Conservation (phyloP, 1,140 invertebrate species). For the Drosophila funebris region DNA sequence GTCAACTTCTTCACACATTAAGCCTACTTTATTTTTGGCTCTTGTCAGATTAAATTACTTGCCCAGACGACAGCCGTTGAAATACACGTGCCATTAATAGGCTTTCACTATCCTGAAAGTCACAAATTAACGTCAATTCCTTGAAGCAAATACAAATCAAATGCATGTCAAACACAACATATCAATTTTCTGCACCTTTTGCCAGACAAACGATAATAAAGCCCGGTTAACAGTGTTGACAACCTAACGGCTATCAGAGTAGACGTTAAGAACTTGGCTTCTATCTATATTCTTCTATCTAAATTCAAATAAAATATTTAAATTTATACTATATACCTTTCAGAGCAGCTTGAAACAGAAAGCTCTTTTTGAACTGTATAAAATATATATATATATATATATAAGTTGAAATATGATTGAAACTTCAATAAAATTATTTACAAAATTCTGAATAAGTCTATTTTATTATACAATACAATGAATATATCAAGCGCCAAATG, state of each 20-base stretch:
- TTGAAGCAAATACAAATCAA: slow-evolving; percentile 49
- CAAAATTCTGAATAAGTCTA: too few species aligned
- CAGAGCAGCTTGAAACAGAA: too few species aligned
- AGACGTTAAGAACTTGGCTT: too few species aligned
- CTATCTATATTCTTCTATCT: too few species aligned
- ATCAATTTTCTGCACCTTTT: slow-evolving; percentile 46
- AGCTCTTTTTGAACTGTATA: too few species aligned
- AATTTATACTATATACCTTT: too few species aligned
- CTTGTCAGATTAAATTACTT: slow-evolving; percentile 78
- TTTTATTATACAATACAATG: too few species aligned
- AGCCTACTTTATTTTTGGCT: slow-evolving; percentile 64
- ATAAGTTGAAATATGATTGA: too few species aligned
- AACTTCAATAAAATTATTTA: too few species aligned
- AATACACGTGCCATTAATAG: slow-evolving; percentile 39
- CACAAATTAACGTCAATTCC: slow-evolving; percentile 53
- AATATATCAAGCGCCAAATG: too few species aligned
- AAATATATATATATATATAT: too few species aligned
- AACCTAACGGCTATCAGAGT: neutral
- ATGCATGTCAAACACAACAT: slow-evolving; percentile 58
- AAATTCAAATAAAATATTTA: too few species aligned
- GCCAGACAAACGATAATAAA: slow-evolving; percentile 7
- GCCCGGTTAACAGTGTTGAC: neutral
- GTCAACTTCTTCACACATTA: slow-evolving; percentile 76
- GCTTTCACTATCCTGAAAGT: slow-evolving; percentile 4
- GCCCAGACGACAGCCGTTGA: slow-evolving; percentile 52